Base-by-base conservation (phyloP, 2,888 invertebrate species). In the Charanyca ferruginea region DNA sequence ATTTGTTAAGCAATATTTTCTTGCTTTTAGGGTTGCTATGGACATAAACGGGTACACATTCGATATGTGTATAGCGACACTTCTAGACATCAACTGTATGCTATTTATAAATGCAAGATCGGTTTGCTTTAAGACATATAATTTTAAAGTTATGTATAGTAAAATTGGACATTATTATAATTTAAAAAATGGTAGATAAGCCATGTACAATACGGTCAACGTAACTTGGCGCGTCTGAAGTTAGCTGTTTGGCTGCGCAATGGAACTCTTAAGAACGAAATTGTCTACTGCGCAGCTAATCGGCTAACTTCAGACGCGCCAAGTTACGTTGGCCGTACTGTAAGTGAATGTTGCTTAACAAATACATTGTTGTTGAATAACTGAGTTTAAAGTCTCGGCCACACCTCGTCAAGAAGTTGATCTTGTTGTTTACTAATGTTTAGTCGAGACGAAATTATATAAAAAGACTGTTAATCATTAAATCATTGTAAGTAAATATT, bases 401-500 rank as follows among this genome's bases (percentile, higher is more conserved):
- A 51, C 41, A 28, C 42, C 25, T 16, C 18, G 7, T 9, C 25
- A 45, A 22, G 7, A 23, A 38, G 3, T 3, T 25, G 0, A 18
- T 45, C 6, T 41, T 3, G 25, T 6, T 3, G 32, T 11, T 6
- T n/a, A 49, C n/a, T 4, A 1, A 23, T 23, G 41, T 52, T 51
- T 65, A 49, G 41, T 35, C 35, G 25, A 62, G 44, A 38, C 44
- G 18, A 57, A 48, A 55, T 48, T 62, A 20, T 65, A 66, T 35
- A 48, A 73, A 71, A 81, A 82, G 81, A 77, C 79, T 81, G 83
- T 80, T 80, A 80, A 44, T 52, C 20, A 45, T 66, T 61, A 64
- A 51, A 62, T 68, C 47, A 42, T 23, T 76, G 55, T 76, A 70
- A 66, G 69, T 59, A 68, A 38, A 38, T 38, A 38, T 38, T 69